These are phyloP conservation scores for Maniola hyperantus DNA, from an alignment of 2,888 invertebrate species.

Conservation along the genomic window DNA sequence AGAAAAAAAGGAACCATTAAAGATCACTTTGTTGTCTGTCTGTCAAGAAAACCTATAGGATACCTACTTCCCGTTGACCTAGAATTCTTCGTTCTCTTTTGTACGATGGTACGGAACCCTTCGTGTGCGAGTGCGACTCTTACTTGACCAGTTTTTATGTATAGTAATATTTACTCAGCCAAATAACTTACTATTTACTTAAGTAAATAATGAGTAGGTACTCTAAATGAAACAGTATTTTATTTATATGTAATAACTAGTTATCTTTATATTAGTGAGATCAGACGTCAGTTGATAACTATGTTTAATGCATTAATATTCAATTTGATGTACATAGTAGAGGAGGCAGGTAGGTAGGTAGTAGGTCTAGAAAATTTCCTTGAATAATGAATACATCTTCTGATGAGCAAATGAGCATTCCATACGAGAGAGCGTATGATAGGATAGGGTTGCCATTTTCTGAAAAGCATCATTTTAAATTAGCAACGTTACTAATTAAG, in stretches of 20 bases:
- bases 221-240: not conserved
- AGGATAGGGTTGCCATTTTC: constrained; percentile 9
- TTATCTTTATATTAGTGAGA: no score
- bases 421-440: constrained; percentile 59
- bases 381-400: constrained; percentile 31
- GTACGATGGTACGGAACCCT: no score
- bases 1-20: no score
- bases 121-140: no score
- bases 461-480: not conserved
- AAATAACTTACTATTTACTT: not conserved
- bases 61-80: no score
- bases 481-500: not conserved
- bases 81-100: no score
- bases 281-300: no score
- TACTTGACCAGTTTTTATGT: not conserved
- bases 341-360: constrained; percentile 2
- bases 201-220: no score
- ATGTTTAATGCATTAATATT: not conserved
- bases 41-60: no score
- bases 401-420: constrained; percentile 58
- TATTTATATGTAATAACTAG: no score
- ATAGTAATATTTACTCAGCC: not conserved
- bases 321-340: not conserved
- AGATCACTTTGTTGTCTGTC: no score
- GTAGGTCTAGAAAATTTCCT: constrained; percentile 36